Conservation (phyloP, 2,888 invertebrate genomes). For the Leptopilina drosophilae region DNA sequence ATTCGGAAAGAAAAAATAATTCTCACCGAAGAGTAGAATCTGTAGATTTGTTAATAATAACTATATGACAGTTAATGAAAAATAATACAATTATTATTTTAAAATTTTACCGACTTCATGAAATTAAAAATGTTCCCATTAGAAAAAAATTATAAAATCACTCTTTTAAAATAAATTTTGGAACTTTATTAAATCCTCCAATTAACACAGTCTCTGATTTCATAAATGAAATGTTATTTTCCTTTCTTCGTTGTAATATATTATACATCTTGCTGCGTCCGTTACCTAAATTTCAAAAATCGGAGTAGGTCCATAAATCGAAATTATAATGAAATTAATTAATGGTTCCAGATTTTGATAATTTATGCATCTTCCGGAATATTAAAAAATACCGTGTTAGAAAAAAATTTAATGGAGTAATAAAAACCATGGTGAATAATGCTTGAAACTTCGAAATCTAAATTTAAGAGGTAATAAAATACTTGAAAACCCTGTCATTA, state of each 20-base stretch:
- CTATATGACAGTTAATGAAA: no score
- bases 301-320: slow-evolving; percentile 1
- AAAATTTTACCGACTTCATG: no score
- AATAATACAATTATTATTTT: no score
- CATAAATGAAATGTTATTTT: not conserved
- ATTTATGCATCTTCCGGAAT: slow-evolving; percentile 7
- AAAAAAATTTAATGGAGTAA: slow-evolving; percentile 8
- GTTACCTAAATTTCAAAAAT: not conserved
- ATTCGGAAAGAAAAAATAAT: no score
- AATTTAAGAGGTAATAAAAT: slow-evolving; percentile 15
- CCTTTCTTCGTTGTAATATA: not conserved
- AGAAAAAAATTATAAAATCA: no score
- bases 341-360: slow-evolving; percentile 14
- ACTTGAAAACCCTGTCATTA: slow-evolving; percentile 4
- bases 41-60: no score
- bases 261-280: not conserved
- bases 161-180: no score
- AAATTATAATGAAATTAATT: slow-evolving; percentile 1
- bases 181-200: no score
- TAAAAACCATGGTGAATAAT: slow-evolving; percentile 16
- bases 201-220: no score
- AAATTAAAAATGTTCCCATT: no score
- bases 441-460: not conserved
- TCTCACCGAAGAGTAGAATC: no score
- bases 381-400: not conserved